Evolutionary conservation across 1,140 invertebrate species (phyloP).

Genomic region (Aphidius gifuensis): DNA sequence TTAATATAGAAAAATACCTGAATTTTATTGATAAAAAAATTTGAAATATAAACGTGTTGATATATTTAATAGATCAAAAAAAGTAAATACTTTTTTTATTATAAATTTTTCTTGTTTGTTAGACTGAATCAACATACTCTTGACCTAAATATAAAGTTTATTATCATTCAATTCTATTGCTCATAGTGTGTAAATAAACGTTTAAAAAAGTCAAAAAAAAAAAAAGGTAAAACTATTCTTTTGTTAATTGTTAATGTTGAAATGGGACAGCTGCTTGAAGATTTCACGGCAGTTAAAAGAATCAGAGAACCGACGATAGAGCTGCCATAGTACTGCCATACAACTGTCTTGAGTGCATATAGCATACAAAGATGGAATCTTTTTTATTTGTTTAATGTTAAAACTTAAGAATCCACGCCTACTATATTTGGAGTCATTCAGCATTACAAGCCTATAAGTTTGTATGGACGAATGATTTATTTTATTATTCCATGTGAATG

Average conservation of each 20-base stretch:
- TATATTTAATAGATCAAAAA: too few species aligned
- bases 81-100: too few species aligned
- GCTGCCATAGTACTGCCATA: conserved; percentile 53
- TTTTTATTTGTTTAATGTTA: conserved; percentile 34
- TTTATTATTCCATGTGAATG: background rate
- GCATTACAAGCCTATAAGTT: conserved; percentile 9
- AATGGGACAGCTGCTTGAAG: conserved; percentile 10
- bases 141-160: too few species aligned
- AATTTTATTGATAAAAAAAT: too few species aligned
- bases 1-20: too few species aligned
- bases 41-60: too few species aligned
- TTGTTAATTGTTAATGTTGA: conserved; percentile 26
- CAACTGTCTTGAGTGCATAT: conserved; percentile 42
- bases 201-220: too few species aligned
- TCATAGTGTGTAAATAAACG: too few species aligned
- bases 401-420: conserved; percentile 32
- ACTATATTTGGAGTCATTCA: background rate
- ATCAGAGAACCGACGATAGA: conserved; percentile 37
- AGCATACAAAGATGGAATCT: conserved; percentile 35
- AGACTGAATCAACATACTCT: too few species aligned
- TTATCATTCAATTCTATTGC: too few species aligned
- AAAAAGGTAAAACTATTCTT: conserved; percentile 27
- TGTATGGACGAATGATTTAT: background rate
- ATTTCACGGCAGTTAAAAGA: conserved; percentile 24
- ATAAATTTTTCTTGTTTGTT: too few species aligned